Evolutionary conservation across 2,888 invertebrate species (phyloP), one percentile per base, ranked within the genome.

Genomic region (Branchellion lobata): DNA sequence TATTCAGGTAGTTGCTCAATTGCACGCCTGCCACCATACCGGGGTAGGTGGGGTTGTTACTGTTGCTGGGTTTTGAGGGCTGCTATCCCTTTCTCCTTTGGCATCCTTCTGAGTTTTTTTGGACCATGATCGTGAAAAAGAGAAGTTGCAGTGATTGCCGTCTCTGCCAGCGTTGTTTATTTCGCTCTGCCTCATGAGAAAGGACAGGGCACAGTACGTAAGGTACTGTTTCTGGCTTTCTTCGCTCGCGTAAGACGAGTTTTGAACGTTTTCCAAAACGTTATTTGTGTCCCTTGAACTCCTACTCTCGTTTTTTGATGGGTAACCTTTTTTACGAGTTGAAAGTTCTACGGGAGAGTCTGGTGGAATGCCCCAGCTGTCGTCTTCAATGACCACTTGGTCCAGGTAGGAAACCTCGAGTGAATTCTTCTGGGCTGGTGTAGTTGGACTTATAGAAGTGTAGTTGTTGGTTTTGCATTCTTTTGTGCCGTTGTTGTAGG

Each of bases 181-280:
- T 18, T 8, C 61, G 3, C 24, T n/a, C 21, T 57, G 61, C n/a
- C 61, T 57, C 61, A 57, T 18, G 14, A 57, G n/a, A n/a, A 14
- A 57, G 24, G 61, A 57, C 3, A 57, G 61, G 21, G 61, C 61
- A n/a, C 61, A 57, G 61, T 57, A 57, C 3, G 61, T 57, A n/a
- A 57, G 61, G 24, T 57, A 57, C 21, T 57, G 14, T 24, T 57
- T 57, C 3, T 57, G 61, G 3, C 61, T 57, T n/a, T 57, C 61
- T 14, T 47, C 47, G 18, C 47, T 14, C 8, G 18, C 47, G 11
- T 47, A 8, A 47, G 47, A 47, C 8, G 18, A 18, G 18, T 47
- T 47, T 47, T 47, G 47, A 47, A 14, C 47, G 18, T 47, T 47
- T 47, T 14, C 18, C 8, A 8, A 47, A 47, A 14, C 18, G 47